Conservation (phyloP, 2,888 invertebrate species). For the Napeogenes inachia region DNA sequence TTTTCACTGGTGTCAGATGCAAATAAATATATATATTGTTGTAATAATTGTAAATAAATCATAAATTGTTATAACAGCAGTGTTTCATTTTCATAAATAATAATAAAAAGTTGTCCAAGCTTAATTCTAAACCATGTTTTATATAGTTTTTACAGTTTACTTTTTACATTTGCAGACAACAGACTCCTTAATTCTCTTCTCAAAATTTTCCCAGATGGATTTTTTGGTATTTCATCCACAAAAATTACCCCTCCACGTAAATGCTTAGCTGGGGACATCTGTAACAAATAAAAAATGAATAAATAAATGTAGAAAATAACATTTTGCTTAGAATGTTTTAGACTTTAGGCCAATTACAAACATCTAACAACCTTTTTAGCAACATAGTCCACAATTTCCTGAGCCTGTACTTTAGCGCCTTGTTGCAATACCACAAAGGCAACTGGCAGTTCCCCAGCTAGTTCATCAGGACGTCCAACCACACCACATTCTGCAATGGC, state of each 20-base stretch:
- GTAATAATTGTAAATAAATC: too few species aligned
- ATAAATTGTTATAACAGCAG: too few species aligned
- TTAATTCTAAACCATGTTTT: too few species aligned
- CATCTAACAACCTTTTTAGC: slow-evolving; percentile 50
- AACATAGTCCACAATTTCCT: slow-evolving; percentile 77
- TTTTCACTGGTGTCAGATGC: too few species aligned
- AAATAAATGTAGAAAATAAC: slow-evolving; percentile 14
- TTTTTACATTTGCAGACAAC: slow-evolving; percentile 50
- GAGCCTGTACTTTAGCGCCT: slow-evolving; percentile 64
- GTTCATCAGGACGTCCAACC: slow-evolving; percentile 84
- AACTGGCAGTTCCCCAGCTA: slow-evolving; percentile 84
- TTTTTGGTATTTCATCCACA: slow-evolving; percentile 85
- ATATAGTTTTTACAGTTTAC: slow-evolving; percentile 52
- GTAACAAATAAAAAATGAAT: slow-evolving; percentile 28
- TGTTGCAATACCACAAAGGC: slow-evolving; percentile 85
- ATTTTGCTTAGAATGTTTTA: not conserved
- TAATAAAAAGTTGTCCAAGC: too few species aligned
- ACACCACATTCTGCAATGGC: slow-evolving; percentile 88
- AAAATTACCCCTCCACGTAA: slow-evolving; percentile 86
- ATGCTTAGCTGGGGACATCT: slow-evolving; percentile 84
- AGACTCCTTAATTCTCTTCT: slow-evolving; percentile 76
- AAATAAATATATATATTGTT: too few species aligned
- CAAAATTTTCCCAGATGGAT: slow-evolving; percentile 87
- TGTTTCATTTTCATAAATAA: slow-evolving; percentile 10
- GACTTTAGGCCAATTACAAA: not conserved